Base-by-base conservation (phyloP, 2,113 vertebrate genomes). In the Tautogolabrus adspersus region DNA sequence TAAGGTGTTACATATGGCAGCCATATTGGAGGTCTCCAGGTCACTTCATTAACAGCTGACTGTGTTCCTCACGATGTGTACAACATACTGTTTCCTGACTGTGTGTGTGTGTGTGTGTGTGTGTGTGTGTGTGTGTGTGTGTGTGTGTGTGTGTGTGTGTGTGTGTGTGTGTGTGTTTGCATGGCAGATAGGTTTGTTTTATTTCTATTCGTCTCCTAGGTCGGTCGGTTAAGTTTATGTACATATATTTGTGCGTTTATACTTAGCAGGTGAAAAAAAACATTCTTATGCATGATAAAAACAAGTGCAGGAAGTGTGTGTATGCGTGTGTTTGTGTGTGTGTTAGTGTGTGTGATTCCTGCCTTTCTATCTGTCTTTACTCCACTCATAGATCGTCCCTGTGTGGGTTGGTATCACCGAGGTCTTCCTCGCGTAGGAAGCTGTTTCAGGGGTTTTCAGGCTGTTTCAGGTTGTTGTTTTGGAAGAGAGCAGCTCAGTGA, bases 391-490 rank as follows among this genome's bases (percentile, higher is more conserved):
- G 5, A 40, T 62, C 30, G 26, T 71, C 61, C 46, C 66, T 30
- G 56, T 66, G 72, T 66, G 72, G 67, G 72, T 22, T 16, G 60
- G 66, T 49, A 13, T 49, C 72, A 56, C 19, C 37, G 26, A 54
- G 60, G 54, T 71, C 59, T 71, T 61, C 23, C 12, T 58, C 1
- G 11, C 0, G 49, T 72, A 34, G 51, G 63, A 75, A 72, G 58
- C 44, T 26, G 49, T 57, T 21, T 73, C 52, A 34, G 19, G 52
- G 19, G 10, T 72, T 40, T 59, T 65, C 12, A 22, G 22, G 8
- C 42, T 52, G 59, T 52, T 44, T 59, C 23, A 55, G 49, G 49
- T 22, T 51, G 38, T 18, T 51, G 38, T 18, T 79, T 46, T 46
- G 18, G 58, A 40, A 46, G 62, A 19, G n/a, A 79, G 38, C 37